Evolutionary conservation across 1,140 invertebrate genomes (phyloP).

Genomic region (Gonatopus flavifemur): DNA sequence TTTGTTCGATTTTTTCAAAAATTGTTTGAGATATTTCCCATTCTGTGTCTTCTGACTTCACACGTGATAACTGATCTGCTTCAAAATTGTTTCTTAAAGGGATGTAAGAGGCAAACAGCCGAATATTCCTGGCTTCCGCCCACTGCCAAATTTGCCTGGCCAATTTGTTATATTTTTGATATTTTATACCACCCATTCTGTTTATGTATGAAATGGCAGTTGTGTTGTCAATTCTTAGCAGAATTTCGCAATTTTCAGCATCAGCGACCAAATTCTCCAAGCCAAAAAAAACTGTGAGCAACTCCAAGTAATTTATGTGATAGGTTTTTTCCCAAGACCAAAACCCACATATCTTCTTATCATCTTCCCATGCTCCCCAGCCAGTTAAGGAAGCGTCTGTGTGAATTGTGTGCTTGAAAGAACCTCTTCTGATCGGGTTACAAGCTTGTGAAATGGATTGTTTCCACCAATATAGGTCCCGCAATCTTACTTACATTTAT

Average conservation of each 20-base stretch:
- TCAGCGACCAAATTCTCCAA: slow-evolving; percentile 13
- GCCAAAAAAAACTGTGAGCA: slow-evolving; percentile 9
- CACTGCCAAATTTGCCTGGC: slow-evolving; percentile 24
- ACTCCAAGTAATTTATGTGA: slow-evolving; percentile 7
- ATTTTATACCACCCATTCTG: slow-evolving; percentile 24
- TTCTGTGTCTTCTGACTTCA: slow-evolving; percentile 27
- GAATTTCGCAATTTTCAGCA: slow-evolving; percentile 10
- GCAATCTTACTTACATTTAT: too few relatives aligned
- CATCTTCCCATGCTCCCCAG: slow-evolving; percentile 9
- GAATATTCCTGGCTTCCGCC: slow-evolving; percentile 22
- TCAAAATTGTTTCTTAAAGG: slow-evolving; percentile 17
- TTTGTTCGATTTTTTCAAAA: slow-evolving; percentile 5
- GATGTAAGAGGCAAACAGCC: slow-evolving; percentile 31
- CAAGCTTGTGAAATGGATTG: too few relatives aligned
- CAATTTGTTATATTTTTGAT: slow-evolving; percentile 7
- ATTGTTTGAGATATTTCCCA: neutral
- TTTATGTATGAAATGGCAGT: slow-evolving; percentile 27
- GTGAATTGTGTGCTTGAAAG: too few relatives aligned
- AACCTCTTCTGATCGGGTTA: too few relatives aligned
- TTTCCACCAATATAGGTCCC: too few relatives aligned
- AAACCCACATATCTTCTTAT: slow-evolving; percentile 7
- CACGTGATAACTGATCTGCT: slow-evolving; percentile 29
- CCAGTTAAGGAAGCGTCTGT: slow-evolving; percentile 8
- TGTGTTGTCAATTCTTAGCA: slow-evolving; percentile 25
- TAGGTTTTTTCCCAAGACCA: neutral